Evolutionary conservation across 2,797 vertebrate genomes (phyloP), one percentile per base, ranked within the genome.

Genomic region (Esox masquinongy): DNA sequence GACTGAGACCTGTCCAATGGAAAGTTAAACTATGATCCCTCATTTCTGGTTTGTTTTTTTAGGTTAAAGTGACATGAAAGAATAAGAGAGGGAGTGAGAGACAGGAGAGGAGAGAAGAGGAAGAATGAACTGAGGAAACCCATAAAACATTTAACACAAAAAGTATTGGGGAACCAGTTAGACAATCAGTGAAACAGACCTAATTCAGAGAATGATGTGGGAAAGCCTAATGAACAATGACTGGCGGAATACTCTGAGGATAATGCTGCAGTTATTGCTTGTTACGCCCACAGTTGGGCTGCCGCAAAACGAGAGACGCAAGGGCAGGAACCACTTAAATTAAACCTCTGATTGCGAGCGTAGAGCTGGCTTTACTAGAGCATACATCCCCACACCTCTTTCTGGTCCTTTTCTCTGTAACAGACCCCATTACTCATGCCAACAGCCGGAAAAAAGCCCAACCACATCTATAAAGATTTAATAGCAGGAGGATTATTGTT

Each of bases 151-250:
- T 31, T 31, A 31, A 43, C 39, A 6, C 5, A 43, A 43, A 43
- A 43, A 43, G n/a, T 56, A 15, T 22, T n/a, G 9, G 17, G 9
- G 53, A 59, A n/a, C 53, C 53, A 24, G 53, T 59, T 16, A 59
- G n/a, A 19, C 53, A 22, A n/a, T 59, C 9, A 59, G n/a, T 59
- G 7, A 43, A n/a, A n/a, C 51, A n/a, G n/a, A 19, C n/a, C 7
- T n/a, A 22, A 22, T 17, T 56, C 51, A 19, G 51, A 3, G 51
- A 56, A 56, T 8, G 19, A 56, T n/a, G 53, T 53, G 7, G 15
- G 59, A 73, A 22, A 73, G 59, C 15, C 59, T 43, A 50, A 34
- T 34, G 29, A 74, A 34, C 11, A 66, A 59, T 51, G 73, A 59
- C 31, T 72, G 29, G 71, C 39, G 71, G 51, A 66, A 47, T 22